Percentiles rank a stretch among this genome's conserved stretches.
Conservation (phyloP, 2,797 vertebrate species). For the Tokudaia muenninki region DNA sequence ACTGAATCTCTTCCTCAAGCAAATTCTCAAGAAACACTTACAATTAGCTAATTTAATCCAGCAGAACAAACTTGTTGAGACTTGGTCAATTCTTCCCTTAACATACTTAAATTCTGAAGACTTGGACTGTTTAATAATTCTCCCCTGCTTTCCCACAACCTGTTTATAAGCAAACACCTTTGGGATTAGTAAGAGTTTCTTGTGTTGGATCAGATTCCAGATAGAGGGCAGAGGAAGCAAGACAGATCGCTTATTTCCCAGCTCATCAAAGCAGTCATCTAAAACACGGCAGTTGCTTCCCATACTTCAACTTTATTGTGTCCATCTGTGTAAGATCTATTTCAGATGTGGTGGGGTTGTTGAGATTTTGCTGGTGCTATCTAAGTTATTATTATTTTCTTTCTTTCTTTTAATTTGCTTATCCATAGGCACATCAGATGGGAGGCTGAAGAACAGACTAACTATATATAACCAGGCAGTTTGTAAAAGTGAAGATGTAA, state of each 20-base stretch:
- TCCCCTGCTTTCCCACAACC: background rate
- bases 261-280: background rate
- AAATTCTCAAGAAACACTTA: constrained; percentile 24
- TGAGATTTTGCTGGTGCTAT: background rate
- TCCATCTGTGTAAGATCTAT: background rate
- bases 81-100: background rate
- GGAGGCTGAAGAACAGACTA: background rate
- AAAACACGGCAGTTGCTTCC: background rate
- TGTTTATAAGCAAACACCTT: constrained; percentile 10
- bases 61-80: background rate
- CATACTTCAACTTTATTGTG: background rate
- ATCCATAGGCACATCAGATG: background rate
- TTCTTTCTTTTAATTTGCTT: constrained; percentile 44
- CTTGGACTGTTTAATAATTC: background rate
- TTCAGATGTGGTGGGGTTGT: background rate
- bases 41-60: background rate
- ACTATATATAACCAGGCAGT: background rate
- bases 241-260: background rate
- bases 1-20: constrained; percentile 25
- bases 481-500: background rate
- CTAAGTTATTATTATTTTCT: background rate
- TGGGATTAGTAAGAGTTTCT: background rate
- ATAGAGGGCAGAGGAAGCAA: background rate
- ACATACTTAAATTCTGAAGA: constrained; percentile 51
- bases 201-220: constrained; percentile 20